Conservation (phyloP, 2,113 vertebrate species). For the Siphamia tubifer region DNA sequence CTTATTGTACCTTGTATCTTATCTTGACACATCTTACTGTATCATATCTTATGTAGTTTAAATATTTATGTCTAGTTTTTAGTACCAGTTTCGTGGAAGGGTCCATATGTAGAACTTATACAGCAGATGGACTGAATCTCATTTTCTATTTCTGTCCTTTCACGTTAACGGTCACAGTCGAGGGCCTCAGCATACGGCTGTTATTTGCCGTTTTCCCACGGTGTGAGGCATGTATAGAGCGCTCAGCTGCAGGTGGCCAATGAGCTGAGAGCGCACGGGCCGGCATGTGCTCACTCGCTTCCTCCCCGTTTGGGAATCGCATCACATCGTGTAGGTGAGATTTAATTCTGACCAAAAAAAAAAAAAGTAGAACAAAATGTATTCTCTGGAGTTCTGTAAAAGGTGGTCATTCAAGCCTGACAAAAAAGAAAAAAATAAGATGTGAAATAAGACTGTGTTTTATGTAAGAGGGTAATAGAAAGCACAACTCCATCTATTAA, state of each 20-base stretch:
- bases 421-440: slow-evolving; percentile 24
- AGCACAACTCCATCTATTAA: slow-evolving; percentile 32
- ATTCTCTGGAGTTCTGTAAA: slow-evolving; percentile 16
- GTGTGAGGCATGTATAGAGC: slow-evolving; percentile 18
- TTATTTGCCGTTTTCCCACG: slow-evolving; percentile 27
- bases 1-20: too few species aligned
- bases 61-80: too few species aligned
- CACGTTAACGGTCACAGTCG: slow-evolving; percentile 40
- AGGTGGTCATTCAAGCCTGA: background rate
- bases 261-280: slow-evolving; percentile 21
- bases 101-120: background rate
- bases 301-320: slow-evolving; percentile 16
- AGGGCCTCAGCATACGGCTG: background rate
- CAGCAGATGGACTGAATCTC: slow-evolving; percentile 7
- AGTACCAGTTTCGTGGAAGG: too few species aligned
- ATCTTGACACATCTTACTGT: too few species aligned
- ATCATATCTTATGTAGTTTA: too few species aligned
- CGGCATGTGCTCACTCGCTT: slow-evolving; percentile 26
- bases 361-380: too few species aligned
- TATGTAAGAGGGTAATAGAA: slow-evolving; percentile 34
- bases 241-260: slow-evolving; percentile 29
- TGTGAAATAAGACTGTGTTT: slow-evolving; percentile 25
- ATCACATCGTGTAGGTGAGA: slow-evolving; percentile 32
- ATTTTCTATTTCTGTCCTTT: slow-evolving; percentile 23
- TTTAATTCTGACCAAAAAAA: slow-evolving; percentile 51